Evolutionary conservation across 2,113 vertebrate genomes (phyloP).

Genomic region (Baryphthengus martii): DNA sequence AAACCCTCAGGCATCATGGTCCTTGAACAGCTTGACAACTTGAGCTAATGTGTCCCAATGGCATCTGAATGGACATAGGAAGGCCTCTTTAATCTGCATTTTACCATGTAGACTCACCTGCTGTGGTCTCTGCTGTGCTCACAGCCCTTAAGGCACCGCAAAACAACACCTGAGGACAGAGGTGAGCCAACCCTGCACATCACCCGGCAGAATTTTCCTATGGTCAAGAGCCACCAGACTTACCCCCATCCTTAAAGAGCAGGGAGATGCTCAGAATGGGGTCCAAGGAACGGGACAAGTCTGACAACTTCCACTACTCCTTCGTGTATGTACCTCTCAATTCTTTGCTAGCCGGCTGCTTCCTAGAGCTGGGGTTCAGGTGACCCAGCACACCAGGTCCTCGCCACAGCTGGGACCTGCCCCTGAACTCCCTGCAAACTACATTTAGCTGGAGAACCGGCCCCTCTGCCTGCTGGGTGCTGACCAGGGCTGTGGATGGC

Average conservation of each 20-base stretch:
- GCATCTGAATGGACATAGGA: background rate
- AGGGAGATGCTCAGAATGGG: background rate
- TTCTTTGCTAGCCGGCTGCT: background rate
- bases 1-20: background rate
- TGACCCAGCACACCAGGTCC: rapidly evolving
- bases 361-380: background rate
- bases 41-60: background rate
- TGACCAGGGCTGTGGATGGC: rapidly evolving
- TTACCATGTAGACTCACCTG: background rate
- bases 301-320: background rate
- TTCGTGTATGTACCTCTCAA: background rate
- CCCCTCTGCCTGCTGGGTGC: background rate
- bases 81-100: background rate
- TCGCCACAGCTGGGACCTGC: background rate
- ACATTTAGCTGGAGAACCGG: background rate
- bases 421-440: background rate
- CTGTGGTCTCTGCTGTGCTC: background rate
- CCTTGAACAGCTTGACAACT: background rate
- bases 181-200: background rate
- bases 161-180: background rate
- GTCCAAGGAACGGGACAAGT: background rate
- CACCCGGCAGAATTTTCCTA: background rate
- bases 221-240: background rate
- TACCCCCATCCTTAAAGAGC: background rate
- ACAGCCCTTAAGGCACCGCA: background rate